Evolutionary conservation across 2,113 vertebrate species (phyloP).

Genomic region (Esox niger): DNA sequence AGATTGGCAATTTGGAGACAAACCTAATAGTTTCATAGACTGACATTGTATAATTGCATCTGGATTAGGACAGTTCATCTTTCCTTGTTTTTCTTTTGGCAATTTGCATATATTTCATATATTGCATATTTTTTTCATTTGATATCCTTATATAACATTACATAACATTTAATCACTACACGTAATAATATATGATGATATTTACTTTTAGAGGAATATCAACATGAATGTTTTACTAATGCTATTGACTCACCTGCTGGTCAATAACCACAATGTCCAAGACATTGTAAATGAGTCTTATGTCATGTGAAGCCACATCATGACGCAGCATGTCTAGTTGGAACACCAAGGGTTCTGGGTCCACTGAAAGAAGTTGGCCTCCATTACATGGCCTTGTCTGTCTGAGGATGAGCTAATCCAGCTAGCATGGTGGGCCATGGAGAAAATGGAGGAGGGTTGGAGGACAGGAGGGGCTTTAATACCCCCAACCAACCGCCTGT

Average conservation of each 20-base stretch:
- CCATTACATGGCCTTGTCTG: conserved; percentile 5
- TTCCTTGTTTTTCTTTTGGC: too few species aligned
- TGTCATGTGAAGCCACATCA: neutral
- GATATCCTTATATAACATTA: too few species aligned
- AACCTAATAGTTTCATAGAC: too few species aligned
- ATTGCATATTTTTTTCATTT: too few species aligned
- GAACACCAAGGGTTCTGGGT: neutral
- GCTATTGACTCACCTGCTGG: conserved; percentile 17
- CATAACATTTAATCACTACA: neutral
- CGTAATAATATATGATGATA: too few species aligned
- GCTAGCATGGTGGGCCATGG: conserved; percentile 17
- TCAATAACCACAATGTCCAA: conserved; percentile 26
- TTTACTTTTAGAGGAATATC: too few species aligned
- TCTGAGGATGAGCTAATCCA: conserved; percentile 32
- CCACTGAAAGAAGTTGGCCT: neutral
- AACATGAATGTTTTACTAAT: too few species aligned
- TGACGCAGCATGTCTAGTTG: conserved; percentile 6
- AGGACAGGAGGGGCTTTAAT: neutral
- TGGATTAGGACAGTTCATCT: too few species aligned
- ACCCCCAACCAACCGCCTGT: neutral
- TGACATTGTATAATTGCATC: too few species aligned
- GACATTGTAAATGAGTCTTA: neutral
- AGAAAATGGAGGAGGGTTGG: neutral
- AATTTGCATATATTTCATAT: too few species aligned
- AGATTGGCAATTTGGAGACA: too few species aligned